These are phyloP conservation scores for Ormia ochracea DNA, from an alignment of 2,888 invertebrate genomes.

Conservation along the genomic window DNA sequence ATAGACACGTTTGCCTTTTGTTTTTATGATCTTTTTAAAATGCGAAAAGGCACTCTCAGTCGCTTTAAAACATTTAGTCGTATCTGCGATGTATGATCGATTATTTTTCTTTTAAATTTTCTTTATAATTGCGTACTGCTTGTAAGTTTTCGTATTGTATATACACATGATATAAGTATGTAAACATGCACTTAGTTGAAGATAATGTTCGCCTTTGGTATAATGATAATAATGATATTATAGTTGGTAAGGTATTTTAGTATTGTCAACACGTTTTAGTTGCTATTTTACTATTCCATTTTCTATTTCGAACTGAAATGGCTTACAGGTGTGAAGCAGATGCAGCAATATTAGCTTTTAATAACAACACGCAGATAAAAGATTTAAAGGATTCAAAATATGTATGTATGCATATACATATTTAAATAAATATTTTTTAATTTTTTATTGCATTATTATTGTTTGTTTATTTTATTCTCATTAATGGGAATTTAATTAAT, in stretches of 20 bases:
- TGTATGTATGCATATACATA: no score
- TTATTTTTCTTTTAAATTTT: conserved; percentile 24
- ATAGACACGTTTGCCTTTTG: conserved; percentile 27
- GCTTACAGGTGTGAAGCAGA: not conserved
- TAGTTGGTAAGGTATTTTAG: conserved; percentile 29
- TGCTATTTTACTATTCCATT: conserved; percentile 32
- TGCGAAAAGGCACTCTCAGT: conserved; percentile 27
- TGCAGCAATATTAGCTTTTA: conserved; percentile 5
- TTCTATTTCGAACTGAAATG: conserved; percentile 47
- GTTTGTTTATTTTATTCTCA: not conserved
- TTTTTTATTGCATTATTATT: not conserved
- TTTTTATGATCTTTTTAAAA: conserved; percentile 15
- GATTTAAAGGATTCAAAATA: no score
- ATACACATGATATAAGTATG: not conserved
- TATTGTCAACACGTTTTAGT: conserved; percentile 58
- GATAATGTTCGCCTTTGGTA: not conserved
- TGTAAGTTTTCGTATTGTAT: not conserved
- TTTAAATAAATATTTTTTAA: no score
- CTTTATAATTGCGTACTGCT: conserved; percentile 45
- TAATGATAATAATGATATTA: conserved; percentile 22
- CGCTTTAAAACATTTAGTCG: conserved; percentile 9
- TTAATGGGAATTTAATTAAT: conserved; percentile 1
- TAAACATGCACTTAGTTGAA: conserved; percentile 5
- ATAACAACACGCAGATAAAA: no score
- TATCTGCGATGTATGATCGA: conserved; percentile 21